Conservation (phyloP, 2,888 invertebrate species). For the Belgica antarctica region DNA sequence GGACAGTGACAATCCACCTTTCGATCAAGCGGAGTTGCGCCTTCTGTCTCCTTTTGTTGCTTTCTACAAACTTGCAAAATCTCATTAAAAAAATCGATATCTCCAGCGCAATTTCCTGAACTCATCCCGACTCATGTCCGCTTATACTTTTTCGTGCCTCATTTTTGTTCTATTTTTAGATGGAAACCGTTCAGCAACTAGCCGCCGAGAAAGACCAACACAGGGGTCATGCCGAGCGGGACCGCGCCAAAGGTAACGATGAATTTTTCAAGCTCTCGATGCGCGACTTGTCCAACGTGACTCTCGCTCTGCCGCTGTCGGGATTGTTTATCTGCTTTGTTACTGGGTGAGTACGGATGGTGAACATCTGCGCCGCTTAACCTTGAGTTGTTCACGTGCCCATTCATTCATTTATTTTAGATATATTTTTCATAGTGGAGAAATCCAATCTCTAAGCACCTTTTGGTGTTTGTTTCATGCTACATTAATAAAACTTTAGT, state of each 20-base stretch:
- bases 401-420: too few relatives aligned
- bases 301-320: conserved; percentile 14
- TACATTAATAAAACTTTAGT: too few relatives aligned
- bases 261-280: conserved; percentile 19
- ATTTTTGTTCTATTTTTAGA: conserved; percentile 31
- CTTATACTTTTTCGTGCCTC: not conserved
- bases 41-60: too few relatives aligned
- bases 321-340: conserved; percentile 38
- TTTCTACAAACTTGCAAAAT: not conserved
- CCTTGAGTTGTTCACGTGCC: too few relatives aligned
- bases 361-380: too few relatives aligned
- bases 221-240: not conserved
- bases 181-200: conserved; percentile 23
- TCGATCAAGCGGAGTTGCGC: too few relatives aligned
- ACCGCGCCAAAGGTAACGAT: not conserved
- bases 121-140: not conserved
- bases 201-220: not conserved
- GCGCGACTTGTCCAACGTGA: conserved; percentile 16
- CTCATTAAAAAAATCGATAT: conserved; percentile 6
- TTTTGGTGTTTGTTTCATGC: too few relatives aligned
- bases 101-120: not conserved
- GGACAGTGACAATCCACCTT: too few relatives aligned
- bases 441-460: too few relatives aligned
- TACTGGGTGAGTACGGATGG: conserved; percentile 21
- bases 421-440: too few relatives aligned